Base-by-base conservation (phyloP, 2,888 invertebrate species). In the Drosophila neonasuta region DNA sequence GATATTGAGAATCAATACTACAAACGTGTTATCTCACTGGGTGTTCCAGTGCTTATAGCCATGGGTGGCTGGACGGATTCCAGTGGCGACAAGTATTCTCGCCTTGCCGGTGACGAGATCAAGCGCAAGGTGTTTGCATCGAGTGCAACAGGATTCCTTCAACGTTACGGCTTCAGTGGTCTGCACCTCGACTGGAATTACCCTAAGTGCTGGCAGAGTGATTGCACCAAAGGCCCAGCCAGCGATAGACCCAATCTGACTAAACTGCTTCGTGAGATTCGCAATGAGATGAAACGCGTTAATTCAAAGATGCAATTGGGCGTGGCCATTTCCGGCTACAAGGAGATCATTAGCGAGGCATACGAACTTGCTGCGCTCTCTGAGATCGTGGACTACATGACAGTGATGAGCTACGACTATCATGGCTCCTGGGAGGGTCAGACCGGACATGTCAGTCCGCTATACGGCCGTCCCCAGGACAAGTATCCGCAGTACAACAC, bases 61-160 rank as follows among this genome's bases (percentile, higher is more conserved):
- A 90, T 98, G 57, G 98, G 98, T n/a, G 98, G 98, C 1, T 98
- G 98, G 98, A 97, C 97, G 0, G 97, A 98, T 90, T 97, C 97
- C 0, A 93, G 95, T 0, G 96, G 96, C 0, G 95, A 96, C 86
- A 97, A 97, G 89, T 97, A 97, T 87, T 96, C 96, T 0, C 93
- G 94, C 11, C 90, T 97, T 29, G 96, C 96, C 0, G 93, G 94
- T 44, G 94, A 94, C 65, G 92, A 93, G 5, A 91, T 93, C 0
- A 92, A 94, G 5, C 92, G 96, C 11, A 91, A 93, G 32, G 94
- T 94, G 51, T 97, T 97, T 85, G 93, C 95, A 2, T 91, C 94
- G 2, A 94, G 94, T 59, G 92, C 94, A 0, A 92, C 96, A 1
- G 92, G 93, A 17, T 97, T 96, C 89, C 90, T 97, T 36, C 92